Percentiles rank a stretch among this genome's conserved stretches.
Conservation (phyloP, 1,140 invertebrate species). For the Tribolium castaneum region DNA sequence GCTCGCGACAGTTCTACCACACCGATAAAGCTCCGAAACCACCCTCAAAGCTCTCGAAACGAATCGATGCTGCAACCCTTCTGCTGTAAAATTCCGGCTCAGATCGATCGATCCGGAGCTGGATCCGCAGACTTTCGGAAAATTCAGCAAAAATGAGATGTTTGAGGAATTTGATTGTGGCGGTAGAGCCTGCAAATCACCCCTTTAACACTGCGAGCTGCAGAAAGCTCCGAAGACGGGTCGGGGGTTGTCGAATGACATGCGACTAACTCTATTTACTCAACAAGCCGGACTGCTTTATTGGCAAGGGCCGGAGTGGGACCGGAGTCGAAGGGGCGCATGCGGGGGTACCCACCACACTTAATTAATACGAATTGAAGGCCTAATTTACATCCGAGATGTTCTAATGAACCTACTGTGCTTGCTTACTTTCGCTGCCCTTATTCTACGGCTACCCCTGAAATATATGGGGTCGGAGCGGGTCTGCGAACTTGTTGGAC, state of each 20-base stretch:
- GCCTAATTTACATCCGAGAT: constrained; percentile 52
- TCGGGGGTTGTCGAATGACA: constrained; percentile 52
- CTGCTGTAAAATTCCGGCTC: background rate
- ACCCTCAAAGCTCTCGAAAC: background rate
- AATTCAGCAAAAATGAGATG: background rate
- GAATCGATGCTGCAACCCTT: constrained; percentile 14
- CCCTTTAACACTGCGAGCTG: constrained; percentile 45
- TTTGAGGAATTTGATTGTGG: background rate
- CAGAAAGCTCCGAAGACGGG: constrained; percentile 45
- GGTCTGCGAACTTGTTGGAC: constrained; percentile 33
- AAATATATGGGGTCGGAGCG: constrained; percentile 30
- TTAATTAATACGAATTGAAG: constrained; percentile 55
- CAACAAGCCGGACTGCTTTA: constrained; percentile 55
- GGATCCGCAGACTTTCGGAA: background rate
- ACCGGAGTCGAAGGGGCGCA: constrained; percentile 48
- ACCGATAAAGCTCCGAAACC: constrained; percentile 1
- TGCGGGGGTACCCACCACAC: constrained; percentile 50
- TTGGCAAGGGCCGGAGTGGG: constrained; percentile 50
- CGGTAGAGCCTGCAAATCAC: constrained; percentile 30
- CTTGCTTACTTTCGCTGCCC: constrained; percentile 26
- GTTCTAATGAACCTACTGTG: constrained; percentile 51
- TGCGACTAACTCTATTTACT: constrained; percentile 56
- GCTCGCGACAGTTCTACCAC: constrained; percentile 27
- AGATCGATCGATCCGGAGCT: background rate
- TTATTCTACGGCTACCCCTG: constrained; percentile 15